phyloP scores from a whole-genome alignment of 2,888 invertebrate species.

The Digitonthophagus gazella region DNA sequence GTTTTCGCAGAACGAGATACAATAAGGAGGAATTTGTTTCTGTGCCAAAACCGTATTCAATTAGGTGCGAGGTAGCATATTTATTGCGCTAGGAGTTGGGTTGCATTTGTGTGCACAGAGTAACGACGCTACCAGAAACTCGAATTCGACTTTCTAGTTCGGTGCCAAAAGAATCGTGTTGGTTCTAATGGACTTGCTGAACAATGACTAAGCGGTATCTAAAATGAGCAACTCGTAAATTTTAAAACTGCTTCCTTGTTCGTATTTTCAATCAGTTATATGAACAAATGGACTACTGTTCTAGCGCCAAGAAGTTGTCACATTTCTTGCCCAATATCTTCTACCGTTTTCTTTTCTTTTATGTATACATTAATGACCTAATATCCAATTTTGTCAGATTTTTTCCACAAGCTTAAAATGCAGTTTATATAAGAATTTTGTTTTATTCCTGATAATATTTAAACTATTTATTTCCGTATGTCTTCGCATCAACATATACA shows the following conservation, averaged over 20 bases:
- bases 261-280: not conserved
- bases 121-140: not conserved
- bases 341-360: too few relatives aligned
- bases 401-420: too few relatives aligned
- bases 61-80: not conserved
- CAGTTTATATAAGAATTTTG: too few relatives aligned
- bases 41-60: constrained; percentile 9
- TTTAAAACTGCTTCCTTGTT: not conserved
- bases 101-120: too few relatives aligned
- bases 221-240: not conserved
- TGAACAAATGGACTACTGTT: not conserved
- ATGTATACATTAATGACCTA: too few relatives aligned
- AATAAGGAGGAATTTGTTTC: constrained; percentile 13
- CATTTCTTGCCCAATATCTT: not conserved
- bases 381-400: too few relatives aligned
- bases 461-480: too few relatives aligned
- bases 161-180: not conserved
- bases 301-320: not conserved
- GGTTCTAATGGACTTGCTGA: not conserved
- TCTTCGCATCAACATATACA: too few relatives aligned
- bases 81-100: not conserved
- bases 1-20: constrained; percentile 8
- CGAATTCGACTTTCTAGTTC: not conserved
- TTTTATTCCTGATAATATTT: too few relatives aligned
- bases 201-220: not conserved